A percentile compares a stretch with the other conserved stretches of the same genome.
phyloP scores from a whole-genome alignment of 2,888 invertebrate species.

The Drosophila bunnanda region DNA sequence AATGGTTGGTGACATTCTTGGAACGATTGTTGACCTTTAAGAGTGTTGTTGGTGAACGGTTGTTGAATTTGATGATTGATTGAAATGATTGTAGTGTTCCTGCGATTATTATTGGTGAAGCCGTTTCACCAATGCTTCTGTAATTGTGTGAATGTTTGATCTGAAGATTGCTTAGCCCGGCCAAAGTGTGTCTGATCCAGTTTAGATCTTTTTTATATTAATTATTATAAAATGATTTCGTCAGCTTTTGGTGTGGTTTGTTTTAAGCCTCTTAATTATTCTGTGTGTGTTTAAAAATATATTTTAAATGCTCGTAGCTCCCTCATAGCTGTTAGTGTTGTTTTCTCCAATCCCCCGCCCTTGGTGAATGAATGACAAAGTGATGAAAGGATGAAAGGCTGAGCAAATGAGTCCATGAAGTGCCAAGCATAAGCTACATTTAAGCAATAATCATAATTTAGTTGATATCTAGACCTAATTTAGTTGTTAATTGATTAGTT shows the following conservation, averaged over 20 bases:
- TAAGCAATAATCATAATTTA: slow-evolving; percentile 24
- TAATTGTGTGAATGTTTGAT: slow-evolving; percentile 3
- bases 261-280: slow-evolving; percentile 15
- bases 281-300: slow-evolving; percentile 9
- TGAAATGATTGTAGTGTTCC: not conserved
- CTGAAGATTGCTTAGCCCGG: not conserved
- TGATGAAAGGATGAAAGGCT: not conserved
- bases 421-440: slow-evolving; percentile 23
- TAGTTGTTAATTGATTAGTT: slow-evolving; percentile 7
- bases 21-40: too few species aligned
- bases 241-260: slow-evolving; percentile 32
- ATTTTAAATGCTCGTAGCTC: slow-evolving; percentile 11
- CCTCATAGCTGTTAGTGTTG: slow-evolving; percentile 15
- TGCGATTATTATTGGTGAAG: not conserved
- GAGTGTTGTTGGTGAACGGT: not conserved
- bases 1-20: too few species aligned
- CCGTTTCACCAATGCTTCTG: not conserved
- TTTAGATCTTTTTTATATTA: not conserved
- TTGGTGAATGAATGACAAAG: not conserved
- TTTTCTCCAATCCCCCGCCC: slow-evolving; percentile 1
- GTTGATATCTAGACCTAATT: slow-evolving; percentile 11
- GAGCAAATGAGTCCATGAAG: not conserved
- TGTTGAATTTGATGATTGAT: not conserved
- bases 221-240: slow-evolving; percentile 11
- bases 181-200: slow-evolving; percentile 15